Evolutionary conservation across 2,113 vertebrate species (phyloP).

Genomic region (Amphilophus citrinellus): DNA sequence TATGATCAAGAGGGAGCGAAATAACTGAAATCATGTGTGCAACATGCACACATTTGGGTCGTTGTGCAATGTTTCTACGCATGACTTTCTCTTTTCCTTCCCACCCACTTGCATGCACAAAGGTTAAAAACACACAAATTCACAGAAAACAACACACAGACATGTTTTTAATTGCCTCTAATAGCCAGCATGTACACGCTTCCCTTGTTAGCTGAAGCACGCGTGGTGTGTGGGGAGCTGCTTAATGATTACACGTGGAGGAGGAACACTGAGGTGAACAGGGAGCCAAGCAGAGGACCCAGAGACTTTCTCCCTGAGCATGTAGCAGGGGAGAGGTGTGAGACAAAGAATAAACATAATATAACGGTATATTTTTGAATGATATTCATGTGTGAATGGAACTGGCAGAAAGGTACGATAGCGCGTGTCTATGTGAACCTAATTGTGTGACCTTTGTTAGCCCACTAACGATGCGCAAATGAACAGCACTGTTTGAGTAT

Average conservation of each 20-base stretch:
- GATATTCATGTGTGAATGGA: background rate
- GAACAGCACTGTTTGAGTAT: constrained; percentile 9
- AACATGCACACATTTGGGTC: background rate
- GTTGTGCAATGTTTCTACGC: background rate
- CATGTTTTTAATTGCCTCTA: constrained; percentile 50
- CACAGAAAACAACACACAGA: background rate
- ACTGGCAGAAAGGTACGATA: background rate
- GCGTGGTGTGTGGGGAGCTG: constrained; percentile 36
- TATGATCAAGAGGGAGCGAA: background rate
- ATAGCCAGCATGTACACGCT: constrained; percentile 41
- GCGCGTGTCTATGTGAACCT: background rate
- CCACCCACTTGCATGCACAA: background rate
- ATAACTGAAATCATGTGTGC: background rate
- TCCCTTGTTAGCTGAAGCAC: constrained; percentile 42
- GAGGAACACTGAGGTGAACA: constrained; percentile 38
- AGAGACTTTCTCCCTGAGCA: background rate
- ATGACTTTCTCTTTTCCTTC: background rate
- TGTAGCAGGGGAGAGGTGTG: background rate
- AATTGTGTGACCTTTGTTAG: background rate
- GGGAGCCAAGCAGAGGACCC: constrained; percentile 16
- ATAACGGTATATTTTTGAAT: constrained; percentile 3
- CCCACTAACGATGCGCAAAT: background rate
- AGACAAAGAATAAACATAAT: constrained; percentile 18
- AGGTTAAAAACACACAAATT: background rate
- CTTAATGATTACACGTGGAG: constrained; percentile 50